A percentile compares a stretch with the other conserved stretches of the same genome.
Conservation (phyloP, 2,113 vertebrate species). For the Indicator indicator region DNA sequence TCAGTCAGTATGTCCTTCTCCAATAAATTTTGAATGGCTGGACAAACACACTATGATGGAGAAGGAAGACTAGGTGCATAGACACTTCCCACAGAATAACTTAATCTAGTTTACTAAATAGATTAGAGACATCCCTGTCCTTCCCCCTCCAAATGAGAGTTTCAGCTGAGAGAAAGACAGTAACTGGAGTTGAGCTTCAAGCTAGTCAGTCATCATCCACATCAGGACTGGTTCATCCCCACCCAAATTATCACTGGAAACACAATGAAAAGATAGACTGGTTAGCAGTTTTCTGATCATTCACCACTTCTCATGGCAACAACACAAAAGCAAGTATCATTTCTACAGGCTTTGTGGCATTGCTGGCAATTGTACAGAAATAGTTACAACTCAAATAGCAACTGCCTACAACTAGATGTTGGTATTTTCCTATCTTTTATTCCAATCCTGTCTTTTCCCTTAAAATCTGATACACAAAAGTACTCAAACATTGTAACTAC, state of each 20-base stretch:
- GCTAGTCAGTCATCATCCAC: background rate
- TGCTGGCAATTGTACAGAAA: background rate
- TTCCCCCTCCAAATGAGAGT: background rate
- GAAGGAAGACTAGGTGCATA: background rate
- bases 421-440: background rate
- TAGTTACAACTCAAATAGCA: background rate
- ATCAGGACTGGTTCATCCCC: background rate
- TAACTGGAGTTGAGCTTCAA: background rate
- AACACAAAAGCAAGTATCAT: background rate
- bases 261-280: background rate
- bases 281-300: background rate
- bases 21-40: background rate
- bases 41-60: background rate
- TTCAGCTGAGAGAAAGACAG: background rate
- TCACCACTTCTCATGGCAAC: background rate
- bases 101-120: background rate
- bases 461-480: background rate
- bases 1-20: background rate
- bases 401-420: background rate
- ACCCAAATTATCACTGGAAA: background rate
- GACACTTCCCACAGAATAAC: background rate
- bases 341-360: background rate
- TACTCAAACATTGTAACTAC: background rate
- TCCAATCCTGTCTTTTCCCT: background rate
- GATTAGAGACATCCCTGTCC: background rate